Base-by-base conservation (phyloP, 2,797 vertebrate species). In the Lophius americanus region DNA sequence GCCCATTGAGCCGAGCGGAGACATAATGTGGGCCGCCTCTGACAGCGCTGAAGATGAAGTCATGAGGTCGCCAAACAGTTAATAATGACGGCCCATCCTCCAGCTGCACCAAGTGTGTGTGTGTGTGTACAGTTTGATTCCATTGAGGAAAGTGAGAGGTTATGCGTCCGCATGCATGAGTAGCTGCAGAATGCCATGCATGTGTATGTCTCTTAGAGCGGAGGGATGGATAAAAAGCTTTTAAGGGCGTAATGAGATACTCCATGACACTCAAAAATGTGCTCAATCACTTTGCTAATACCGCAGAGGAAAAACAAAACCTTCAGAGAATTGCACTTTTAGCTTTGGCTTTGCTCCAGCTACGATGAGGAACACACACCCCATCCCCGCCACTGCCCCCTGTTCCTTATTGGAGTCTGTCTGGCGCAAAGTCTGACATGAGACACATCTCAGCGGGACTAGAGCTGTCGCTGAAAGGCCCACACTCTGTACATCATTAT, bases 21-120 rank as follows among this genome's bases (percentile, higher is more conserved):
- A 90, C 87, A 86, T 91, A 92, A 91, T 90, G 90, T 86, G 89
- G 83, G 85, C 89, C 64, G 85, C 82, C 87, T 87, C 87, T 90
- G 87, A 90, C 86, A 89, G 86, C 80, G 55, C 61, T 74, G 39
- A 82, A 76, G 91, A 91, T 91, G 86, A 92, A 93, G 92, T 92
- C 91, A 92, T 90, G 88, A 91, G 85, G 89, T 92, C 79, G 73
- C 79, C 81, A 87, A 91, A 91, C 84, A 90, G 90, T 87, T 92
- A 89, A 91, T 89, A 89, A 90, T 55, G 78, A 78, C 51, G 59
- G 82, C 74, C 78, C 70, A 83, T 84, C 86, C 76, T 88, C 74
- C 85, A 85, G 82, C 80, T 85, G 82, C 71, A 81, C 75, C 33
- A 3, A 70, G 76, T 38, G 63, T 68, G 69, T 54, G 66, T 54